Evolutionary conservation across 2,888 invertebrate genomes (phyloP), one percentile per base, ranked within the genome.

Genomic region (Trissolcus brochymenae): DNA sequence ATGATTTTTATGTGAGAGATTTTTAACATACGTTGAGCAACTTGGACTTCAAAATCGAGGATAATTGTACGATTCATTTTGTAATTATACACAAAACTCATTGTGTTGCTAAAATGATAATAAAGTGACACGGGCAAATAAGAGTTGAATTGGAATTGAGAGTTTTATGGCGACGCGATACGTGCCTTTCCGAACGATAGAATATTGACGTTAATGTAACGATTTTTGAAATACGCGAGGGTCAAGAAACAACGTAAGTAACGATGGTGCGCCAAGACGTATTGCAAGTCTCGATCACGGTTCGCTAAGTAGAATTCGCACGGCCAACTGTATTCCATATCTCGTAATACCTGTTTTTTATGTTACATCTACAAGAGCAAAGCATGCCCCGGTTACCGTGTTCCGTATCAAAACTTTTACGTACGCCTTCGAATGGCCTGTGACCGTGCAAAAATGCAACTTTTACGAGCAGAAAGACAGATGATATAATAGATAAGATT

Each of bases 101-200:
- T 74, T 61, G 71, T 54, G 68, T 77, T 68, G 55, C 43, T 46
- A 19, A 51, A 60, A 14, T 40, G 60, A 51, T 65, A 80, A 81
- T 83, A 85, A 85, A n/a, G n/a, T 82, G 83, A 83, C 74, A 79
- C 76, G 76, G 72, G 82, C 80, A 82, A 83, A 85, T 84, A 83
- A 84, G 81, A 82, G 82, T 84, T 84, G 83, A 85, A 84, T 81
- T 81, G 81, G 80, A 76, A 86, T 86, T 81, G 82, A 73, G 68
- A 79, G 81, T 83, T 83, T 86, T 86, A 84, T 79, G 81, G 79
- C 53, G 66, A 74, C 68, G 74, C 76, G 73, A 74, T 80, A 83
- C 82, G 81, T 81, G 80, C 79, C 61, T 62, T 68, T 65, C 55
- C 66, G 66, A 49, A 72, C 80, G 85, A 84, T 85, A 83, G 83